Evolutionary conservation across 2,888 invertebrate genomes (phyloP).

Genomic region (Hipparchia sbordonii): DNA sequence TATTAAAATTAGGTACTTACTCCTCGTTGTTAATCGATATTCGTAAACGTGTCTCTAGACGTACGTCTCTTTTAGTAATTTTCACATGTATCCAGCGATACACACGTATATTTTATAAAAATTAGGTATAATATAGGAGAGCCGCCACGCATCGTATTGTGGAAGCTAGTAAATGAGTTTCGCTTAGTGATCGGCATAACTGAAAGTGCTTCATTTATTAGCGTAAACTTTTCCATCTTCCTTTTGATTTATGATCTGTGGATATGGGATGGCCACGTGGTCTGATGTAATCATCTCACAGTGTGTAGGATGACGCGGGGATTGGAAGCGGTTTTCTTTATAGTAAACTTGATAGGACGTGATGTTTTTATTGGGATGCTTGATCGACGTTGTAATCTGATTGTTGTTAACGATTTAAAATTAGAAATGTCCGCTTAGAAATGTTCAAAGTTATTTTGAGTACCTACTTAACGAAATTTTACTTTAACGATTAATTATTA

Average conservation of each 20-base stretch:
- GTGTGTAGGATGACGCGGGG: constrained; percentile 33
- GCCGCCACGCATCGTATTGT: no score
- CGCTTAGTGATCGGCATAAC: neutral
- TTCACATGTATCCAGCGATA: no score
- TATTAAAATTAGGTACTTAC: no score
- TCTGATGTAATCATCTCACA: constrained; percentile 58
- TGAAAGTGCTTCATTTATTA: neutral
- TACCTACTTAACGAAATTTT: constrained; percentile 16
- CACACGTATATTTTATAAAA: no score
- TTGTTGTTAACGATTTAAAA: constrained; percentile 9
- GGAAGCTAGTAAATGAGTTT: no score
- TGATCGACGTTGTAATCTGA: constrained; percentile 11
- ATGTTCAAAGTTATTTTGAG: neutral
- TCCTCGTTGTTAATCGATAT: no score
- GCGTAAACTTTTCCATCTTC: neutral
- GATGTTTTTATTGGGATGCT: constrained; percentile 21
- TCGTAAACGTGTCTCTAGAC: no score
- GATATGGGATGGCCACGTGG: constrained; percentile 61
- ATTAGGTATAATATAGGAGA: no score
- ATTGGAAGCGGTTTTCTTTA: constrained; percentile 24
- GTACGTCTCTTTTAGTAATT: no score
- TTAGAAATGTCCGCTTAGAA: constrained; percentile 2
- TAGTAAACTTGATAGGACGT: constrained; percentile 5
- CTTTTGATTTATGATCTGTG: neutral
- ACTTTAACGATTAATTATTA: no score